Percentiles rank a stretch among this genome's conserved stretches.
phyloP scores from a whole-genome alignment of 2,797 vertebrate species.

The Spondyliosoma cantharus region DNA sequence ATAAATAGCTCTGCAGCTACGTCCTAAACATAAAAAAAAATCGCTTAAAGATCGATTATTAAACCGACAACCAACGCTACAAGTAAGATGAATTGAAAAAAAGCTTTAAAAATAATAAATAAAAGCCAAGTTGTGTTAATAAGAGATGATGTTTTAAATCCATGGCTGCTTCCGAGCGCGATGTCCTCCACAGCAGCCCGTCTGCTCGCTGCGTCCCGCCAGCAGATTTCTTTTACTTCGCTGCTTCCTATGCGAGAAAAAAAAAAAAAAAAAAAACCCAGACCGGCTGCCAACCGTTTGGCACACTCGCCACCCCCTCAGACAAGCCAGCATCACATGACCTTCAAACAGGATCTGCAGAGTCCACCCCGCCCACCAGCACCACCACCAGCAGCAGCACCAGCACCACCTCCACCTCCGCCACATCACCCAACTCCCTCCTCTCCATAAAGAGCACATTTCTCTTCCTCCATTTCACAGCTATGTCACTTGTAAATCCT shows the following conservation, averaged over 20 bases:
- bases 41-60: too few species aligned
- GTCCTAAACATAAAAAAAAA: too few species aligned
- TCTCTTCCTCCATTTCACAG: slow-evolving; percentile 85
- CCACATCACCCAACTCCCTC: slow-evolving; percentile 11
- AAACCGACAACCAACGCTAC: too few species aligned
- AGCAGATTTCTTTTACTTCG: slow-evolving; percentile 66
- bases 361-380: slow-evolving; percentile 1
- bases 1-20: not conserved
- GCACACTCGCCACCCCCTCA: slow-evolving; percentile 60
- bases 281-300: slow-evolving; percentile 70
- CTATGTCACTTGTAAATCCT: slow-evolving; percentile 80
- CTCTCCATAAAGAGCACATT: slow-evolving; percentile 69
- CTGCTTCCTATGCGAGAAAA: slow-evolving; percentile 64
- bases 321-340: slow-evolving; percentile 81
- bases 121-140: not conserved
- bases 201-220: slow-evolving; percentile 58
- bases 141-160: not conserved
- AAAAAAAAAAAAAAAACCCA: too few species aligned
- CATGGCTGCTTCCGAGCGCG: slow-evolving; percentile 28
- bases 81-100: too few species aligned
- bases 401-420: slow-evolving; percentile 5
- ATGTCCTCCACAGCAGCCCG: slow-evolving; percentile 53
- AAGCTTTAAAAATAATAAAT: too few species aligned
- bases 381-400: slow-evolving; percentile 27
- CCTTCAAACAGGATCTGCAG: slow-evolving; percentile 79